Conservation (phyloP, 2,888 invertebrate genomes). For the Drosophila buzzatii region DNA sequence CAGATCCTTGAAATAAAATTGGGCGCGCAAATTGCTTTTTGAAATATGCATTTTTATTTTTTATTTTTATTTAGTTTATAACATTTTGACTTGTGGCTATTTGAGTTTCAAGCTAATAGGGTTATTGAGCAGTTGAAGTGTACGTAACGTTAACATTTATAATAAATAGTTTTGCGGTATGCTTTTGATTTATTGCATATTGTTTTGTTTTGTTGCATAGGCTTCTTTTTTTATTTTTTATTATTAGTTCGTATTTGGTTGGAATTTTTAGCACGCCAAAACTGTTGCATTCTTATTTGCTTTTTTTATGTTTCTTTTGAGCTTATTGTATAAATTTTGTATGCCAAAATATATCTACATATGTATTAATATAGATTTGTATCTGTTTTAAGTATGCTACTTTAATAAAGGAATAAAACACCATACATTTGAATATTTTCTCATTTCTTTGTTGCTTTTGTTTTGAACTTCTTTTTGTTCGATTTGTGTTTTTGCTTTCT, state of each 20-base stretch:
- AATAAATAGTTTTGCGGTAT: conserved; percentile 69
- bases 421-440: conserved; percentile 72
- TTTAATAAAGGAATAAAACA: conserved; percentile 77
- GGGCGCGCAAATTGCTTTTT: conserved; percentile 17
- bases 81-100: conserved; percentile 76
- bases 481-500: conserved; percentile 47
- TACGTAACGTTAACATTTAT: conserved; percentile 77
- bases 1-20: not conserved
- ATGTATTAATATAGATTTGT: conserved; percentile 66
- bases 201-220: conserved; percentile 46
- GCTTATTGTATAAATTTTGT: conserved; percentile 74
- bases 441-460: conserved; percentile 30
- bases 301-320: conserved; percentile 24
- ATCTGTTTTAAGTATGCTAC: conserved; percentile 52
- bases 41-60: conserved; percentile 49
- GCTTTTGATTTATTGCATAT: conserved; percentile 64
- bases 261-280: conserved; percentile 48
- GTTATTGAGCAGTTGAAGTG: conserved; percentile 75
- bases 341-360: conserved; percentile 78
- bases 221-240: conserved; percentile 13
- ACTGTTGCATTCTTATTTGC: conserved; percentile 23
- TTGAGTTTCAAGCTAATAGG: conserved; percentile 75
- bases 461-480: conserved; percentile 63
- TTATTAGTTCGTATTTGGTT: conserved; percentile 5
- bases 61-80: conserved; percentile 44